A percentile compares a stretch with the other conserved stretches of the same genome.
These are phyloP conservation scores for Endotricha flammealis DNA, from an alignment of 2,888 invertebrate species.

Conservation along the genomic window DNA sequence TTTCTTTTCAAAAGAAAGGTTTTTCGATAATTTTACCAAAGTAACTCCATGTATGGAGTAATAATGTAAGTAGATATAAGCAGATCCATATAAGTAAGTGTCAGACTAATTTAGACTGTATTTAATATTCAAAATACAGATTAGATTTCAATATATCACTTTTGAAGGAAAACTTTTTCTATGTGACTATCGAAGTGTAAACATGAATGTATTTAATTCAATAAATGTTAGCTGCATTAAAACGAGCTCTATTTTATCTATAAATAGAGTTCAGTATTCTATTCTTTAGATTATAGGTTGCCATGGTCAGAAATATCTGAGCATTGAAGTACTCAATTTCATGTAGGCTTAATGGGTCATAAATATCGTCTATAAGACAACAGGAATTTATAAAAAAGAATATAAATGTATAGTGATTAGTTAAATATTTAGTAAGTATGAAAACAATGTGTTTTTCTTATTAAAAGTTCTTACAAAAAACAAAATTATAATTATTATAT, in stretches of 20 bases:
- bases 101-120: constrained; percentile 18
- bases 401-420: constrained; percentile 17
- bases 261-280: constrained; percentile 33
- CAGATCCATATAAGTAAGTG: constrained; percentile 6
- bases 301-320: too few relatives aligned
- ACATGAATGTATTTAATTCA: constrained; percentile 13
- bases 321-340: too few relatives aligned
- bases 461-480: constrained; percentile 14
- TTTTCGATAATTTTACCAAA: constrained; percentile 50
- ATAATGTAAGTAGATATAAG: constrained; percentile 13
- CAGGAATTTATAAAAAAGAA: constrained; percentile 49
- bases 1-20: constrained; percentile 24
- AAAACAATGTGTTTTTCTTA: constrained; percentile 11
- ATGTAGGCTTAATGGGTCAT: too few relatives aligned
- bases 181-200: constrained; percentile 5
- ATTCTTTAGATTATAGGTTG: constrained; percentile 21
- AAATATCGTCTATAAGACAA: constrained; percentile 47
- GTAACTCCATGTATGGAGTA: constrained; percentile 32
- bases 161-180: constrained; percentile 6
- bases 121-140: constrained; percentile 17
- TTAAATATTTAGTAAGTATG: constrained; percentile 12
- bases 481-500: too few relatives aligned
- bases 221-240: constrained; percentile 12
- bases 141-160: constrained; percentile 16
- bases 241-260: constrained; percentile 28